Base-by-base conservation (phyloP, 2,797 vertebrate genomes). In the Champsocephalus esox region DNA sequence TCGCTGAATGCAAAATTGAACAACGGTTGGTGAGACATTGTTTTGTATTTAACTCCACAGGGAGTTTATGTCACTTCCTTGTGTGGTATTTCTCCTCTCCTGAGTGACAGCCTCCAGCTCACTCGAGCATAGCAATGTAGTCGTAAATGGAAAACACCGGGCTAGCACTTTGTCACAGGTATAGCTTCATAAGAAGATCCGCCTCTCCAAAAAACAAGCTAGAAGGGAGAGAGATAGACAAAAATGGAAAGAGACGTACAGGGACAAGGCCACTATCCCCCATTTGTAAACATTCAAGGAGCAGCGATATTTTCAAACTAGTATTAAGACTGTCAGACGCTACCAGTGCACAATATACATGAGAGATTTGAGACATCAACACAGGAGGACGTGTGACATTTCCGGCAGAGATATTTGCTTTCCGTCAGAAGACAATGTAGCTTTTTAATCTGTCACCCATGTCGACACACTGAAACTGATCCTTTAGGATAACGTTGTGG, bases 41-140 rank as follows among this genome's bases (percentile, higher is more conserved):
- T 87, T 88, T 86, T 87, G 74, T 81, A 77, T 92, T 90, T 84
- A 87, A 89, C 68, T 92, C 92, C 85, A 65, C 72, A 10, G 87
- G 86, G 88, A 88, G 70, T 77, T 83, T 75, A 81, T 89, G 86
- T 87, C 90, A 85, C 79, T 76, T 86, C 55, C 76, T 67, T 32
- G 62, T 65, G 75, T 89, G 87, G 83, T 80, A 82, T 86, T 84
- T 75, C 78, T 79, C 78, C 70, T 85, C 70, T 81, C 50, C 55
- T 89, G 88, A 92, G 78, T 90, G 91, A 90, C 89, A 91, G 82
- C 70, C 72, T 80, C 64, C 66, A 67, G 80, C 83, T 77, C 67
- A 21, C 83, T 80, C 58, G 60, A 87, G 90, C 87, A 88, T 86
- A 84, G 84, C 88, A 86, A 87, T 90, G 82, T 78, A 66, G 80